These are phyloP conservation scores for Hyperoplus immaculatus DNA, from an alignment of 2,797 vertebrate genomes.

Conservation along the genomic window DNA sequence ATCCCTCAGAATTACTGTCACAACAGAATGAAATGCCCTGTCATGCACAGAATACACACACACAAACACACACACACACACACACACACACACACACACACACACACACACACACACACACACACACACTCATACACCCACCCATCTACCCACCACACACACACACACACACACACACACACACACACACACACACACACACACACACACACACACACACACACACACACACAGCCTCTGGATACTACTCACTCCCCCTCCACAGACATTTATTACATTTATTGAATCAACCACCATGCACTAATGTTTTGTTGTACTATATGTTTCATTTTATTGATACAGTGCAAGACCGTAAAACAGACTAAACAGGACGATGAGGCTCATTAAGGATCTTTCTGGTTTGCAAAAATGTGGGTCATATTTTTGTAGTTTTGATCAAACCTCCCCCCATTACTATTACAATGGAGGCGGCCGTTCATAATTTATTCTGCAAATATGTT, in stretches of 20 bases:
- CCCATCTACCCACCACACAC: constrained; percentile 8
- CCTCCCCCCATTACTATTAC: too few relatives aligned
- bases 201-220: constrained; percentile 28
- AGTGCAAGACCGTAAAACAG: neutral
- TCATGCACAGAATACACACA: constrained; percentile 34
- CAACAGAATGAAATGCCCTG: constrained; percentile 62
- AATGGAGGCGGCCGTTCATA: too few relatives aligned
- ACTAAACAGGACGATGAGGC: constrained; percentile 10
- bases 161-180: constrained; percentile 22
- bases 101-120: neutral
- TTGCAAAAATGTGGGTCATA: neutral
- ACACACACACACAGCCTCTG: constrained; percentile 9
- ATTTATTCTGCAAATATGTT: too few relatives aligned
- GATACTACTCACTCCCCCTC: neutral
- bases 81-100: constrained; percentile 26
- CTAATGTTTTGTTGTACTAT: neutral
- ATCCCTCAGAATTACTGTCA: constrained; percentile 75
- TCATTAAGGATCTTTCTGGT: constrained; percentile 4
- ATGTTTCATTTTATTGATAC: constrained; percentile 26
- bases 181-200: constrained; percentile 28
- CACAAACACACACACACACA: constrained; percentile 28
- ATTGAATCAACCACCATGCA: constrained; percentile 24
- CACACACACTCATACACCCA: neutral
- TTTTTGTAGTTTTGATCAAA: neutral
- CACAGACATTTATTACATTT: constrained; percentile 33